A percentile compares a stretch with the other conserved stretches of the same genome.
phyloP scores from a whole-genome alignment of 2,888 invertebrate genomes.

The Calameuta filiformis region DNA sequence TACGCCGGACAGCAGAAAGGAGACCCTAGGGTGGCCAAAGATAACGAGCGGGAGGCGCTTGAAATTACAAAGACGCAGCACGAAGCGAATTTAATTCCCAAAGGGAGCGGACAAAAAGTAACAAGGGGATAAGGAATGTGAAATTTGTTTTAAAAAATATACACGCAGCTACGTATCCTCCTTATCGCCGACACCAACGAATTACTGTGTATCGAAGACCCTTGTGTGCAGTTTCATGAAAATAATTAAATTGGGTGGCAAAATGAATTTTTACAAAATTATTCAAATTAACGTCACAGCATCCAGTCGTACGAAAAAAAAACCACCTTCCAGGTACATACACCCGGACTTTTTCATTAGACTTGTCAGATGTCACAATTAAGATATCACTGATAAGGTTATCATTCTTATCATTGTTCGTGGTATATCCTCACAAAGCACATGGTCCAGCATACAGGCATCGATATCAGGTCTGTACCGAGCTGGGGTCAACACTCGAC shows the following conservation, averaged over 20 bases:
- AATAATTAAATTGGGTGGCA: background rate
- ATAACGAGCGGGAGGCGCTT: background rate
- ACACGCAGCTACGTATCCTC: background rate
- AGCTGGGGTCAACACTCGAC: background rate
- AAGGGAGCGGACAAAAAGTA: background rate
- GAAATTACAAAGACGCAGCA: background rate
- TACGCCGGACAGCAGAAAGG: background rate
- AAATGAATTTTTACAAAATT: background rate
- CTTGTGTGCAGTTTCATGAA: background rate
- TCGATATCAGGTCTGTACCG: background rate
- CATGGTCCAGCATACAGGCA: background rate
- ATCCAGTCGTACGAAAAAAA: no score
- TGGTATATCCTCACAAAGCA: background rate
- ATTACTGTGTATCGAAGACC: background rate
- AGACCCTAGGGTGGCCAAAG: background rate
- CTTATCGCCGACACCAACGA: background rate
- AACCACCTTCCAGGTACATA: no score
- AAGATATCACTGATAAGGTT: background rate
- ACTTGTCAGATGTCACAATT: no score
- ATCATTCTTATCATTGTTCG: background rate
- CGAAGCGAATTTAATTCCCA: background rate
- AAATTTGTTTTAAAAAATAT: background rate
- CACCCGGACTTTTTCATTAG: background rate
- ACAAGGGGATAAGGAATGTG: background rate
- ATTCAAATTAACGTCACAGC: no score